Evolutionary conservation across 2,797 vertebrate genomes (phyloP), one percentile per base, ranked within the genome.

Genomic region (Iguana delicatissima): DNA sequence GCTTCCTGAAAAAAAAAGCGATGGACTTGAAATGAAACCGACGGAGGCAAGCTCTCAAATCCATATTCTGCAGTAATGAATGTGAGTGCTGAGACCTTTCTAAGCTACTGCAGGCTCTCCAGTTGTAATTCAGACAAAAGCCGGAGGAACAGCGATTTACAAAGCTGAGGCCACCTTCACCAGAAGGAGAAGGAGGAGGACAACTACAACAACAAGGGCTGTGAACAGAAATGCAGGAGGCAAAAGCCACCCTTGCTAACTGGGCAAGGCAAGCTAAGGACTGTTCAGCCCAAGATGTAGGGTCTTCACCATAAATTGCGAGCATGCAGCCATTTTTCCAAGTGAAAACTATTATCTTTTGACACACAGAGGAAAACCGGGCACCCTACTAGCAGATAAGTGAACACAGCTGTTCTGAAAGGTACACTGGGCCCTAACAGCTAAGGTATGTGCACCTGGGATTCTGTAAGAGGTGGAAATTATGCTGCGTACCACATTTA

Each of bases 1-100:
- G 84, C 57, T 92, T 93, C 89, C 67, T 90, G 77, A 35, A 14
- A 62, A 22, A 62, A 22, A 18, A 59, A 69, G 82, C 81, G 80
- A 0, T 79, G 12, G 1, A 77, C 50, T 42, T 79, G 90, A 92
- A 95, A 92, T 35, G 86, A 93, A 95, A 93, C 67, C 83, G 81
- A 93, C 84, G 89, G 80, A 82, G 38, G 59, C 82, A 83, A 82
- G 67, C 50, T 89, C 64, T 14, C 87, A 84, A 81, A 89, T 87
- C 89, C 88, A 86, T 59, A 38, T 89, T 89, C 85, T 57, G 29
- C 72, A 55, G 64, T 91, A 35, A 95, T 0, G 18, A 92, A 92
- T 80, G 86, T 22, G 72, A 73, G 91, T 89, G 73, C 84, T 89
- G 0, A 0, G 88, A 86, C 22, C 92, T 83, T 90, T 74, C 38